Evolutionary conservation across 2,113 vertebrate species (phyloP).

Genomic region (Saimiri boliviensis): DNA sequence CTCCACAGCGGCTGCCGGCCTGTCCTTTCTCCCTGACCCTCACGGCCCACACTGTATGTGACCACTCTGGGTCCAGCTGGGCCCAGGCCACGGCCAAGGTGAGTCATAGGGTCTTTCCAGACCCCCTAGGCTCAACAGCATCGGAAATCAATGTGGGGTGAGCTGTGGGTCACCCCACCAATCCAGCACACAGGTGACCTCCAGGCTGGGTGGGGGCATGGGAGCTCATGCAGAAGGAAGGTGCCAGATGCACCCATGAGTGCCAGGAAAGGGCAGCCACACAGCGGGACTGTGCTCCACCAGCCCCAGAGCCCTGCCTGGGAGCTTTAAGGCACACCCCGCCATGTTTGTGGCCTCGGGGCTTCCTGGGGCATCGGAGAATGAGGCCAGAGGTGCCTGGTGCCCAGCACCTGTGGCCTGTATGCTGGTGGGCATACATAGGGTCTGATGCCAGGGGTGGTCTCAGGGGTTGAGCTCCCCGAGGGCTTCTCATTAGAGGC

Average conservation of each 20-base stretch:
- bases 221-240: not conserved
- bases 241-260: not conserved
- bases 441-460: not conserved
- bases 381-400: not conserved
- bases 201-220: not conserved
- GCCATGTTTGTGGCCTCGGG: fast-evolving
- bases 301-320: not conserved
- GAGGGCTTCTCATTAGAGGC: not conserved
- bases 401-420: not conserved
- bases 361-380: not conserved
- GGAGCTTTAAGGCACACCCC: not conserved
- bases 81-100: not conserved
- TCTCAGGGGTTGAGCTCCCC: not conserved
- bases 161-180: not conserved
- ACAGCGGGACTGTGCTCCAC: not conserved
- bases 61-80: not conserved
- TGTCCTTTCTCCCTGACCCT: too few species aligned
- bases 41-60: not conserved
- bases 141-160: not conserved
- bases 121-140: not conserved
- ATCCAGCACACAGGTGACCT: not conserved
- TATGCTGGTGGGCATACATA: not conserved
- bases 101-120: not conserved
- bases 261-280: not conserved
- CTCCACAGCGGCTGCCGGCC: too few species aligned